These are phyloP conservation scores for Tapera naevia DNA, from an alignment of 2,797 vertebrate genomes.

Conservation along the genomic window DNA sequence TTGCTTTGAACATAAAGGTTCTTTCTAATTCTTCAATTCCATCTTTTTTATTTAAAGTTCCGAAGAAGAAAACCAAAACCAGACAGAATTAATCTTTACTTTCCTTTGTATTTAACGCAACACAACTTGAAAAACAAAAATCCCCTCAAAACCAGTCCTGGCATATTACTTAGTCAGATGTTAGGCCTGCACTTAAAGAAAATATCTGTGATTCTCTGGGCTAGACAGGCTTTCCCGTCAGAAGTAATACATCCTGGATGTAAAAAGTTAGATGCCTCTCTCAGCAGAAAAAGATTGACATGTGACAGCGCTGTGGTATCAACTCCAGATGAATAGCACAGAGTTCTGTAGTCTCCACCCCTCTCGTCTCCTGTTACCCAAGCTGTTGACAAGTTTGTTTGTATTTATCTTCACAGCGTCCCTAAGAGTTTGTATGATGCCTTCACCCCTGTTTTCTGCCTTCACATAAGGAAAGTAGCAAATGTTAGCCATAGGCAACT, in stretches of 20 bases:
- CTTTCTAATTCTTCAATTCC: background rate
- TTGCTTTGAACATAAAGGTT: constrained; percentile 1
- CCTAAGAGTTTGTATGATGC: background rate
- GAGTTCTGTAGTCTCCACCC: background rate
- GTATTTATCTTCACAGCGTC: background rate
- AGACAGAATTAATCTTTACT: background rate
- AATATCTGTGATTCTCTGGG: background rate
- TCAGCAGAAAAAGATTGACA: background rate
- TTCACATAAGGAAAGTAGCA: background rate
- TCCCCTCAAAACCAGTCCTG: background rate
- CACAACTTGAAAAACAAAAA: background rate
- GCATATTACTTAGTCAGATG: background rate
- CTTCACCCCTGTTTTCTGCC: background rate
- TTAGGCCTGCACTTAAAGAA: background rate
- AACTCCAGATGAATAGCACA: background rate
- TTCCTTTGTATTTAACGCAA: background rate
- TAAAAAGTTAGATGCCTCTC: background rate
- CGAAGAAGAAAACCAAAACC: background rate
- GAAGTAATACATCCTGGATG: background rate
- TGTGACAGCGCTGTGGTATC: background rate
- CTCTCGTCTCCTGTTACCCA: background rate
- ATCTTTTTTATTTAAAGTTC: constrained; percentile 13
- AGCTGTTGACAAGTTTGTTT: background rate
- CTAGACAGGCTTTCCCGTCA: background rate
- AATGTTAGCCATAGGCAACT: background rate